Evolutionary conservation across 2,888 invertebrate species (phyloP).

Genomic region (Crioceris asparagi): DNA sequence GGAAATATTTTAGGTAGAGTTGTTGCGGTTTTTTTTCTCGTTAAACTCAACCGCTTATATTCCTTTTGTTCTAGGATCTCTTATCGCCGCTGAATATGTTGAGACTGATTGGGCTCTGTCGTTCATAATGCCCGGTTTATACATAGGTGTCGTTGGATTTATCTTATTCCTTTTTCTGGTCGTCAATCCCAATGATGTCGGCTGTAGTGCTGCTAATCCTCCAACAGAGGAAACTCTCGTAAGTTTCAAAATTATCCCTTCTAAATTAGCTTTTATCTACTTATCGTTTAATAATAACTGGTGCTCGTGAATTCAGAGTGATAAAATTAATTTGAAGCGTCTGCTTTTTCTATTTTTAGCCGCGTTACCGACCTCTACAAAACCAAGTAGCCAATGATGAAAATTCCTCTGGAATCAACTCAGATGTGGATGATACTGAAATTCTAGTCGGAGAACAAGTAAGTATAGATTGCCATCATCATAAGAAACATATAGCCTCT

Average conservation of each 20-base stretch:
- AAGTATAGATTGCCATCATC: no score
- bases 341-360: no score
- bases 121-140: constrained; percentile 81
- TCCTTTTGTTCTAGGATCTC: constrained; percentile 42
- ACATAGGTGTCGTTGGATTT: constrained; percentile 62
- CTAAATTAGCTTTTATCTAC: no score
- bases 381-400: constrained; percentile 27
- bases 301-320: no score
- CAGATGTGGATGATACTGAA: constrained; percentile 33
- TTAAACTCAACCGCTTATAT: no score
- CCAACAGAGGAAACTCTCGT: constrained; percentile 8
- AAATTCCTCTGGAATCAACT: constrained; percentile 16
- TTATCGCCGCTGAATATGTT: constrained; percentile 83
- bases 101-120: constrained; percentile 83
- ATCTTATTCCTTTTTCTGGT: constrained; percentile 74
- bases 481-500: no score
- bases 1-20: constrained; percentile 90
- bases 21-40: no score
- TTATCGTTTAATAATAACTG: no score
- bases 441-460: constrained; percentile 51
- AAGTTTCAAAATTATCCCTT: no score
- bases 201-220: constrained; percentile 29
- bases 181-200: constrained; percentile 71
- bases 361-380: constrained; percentile 25
- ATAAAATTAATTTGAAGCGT: no score